Conservation (phyloP, 2,888 invertebrate species). For the Drosophila kokeensis region DNA sequence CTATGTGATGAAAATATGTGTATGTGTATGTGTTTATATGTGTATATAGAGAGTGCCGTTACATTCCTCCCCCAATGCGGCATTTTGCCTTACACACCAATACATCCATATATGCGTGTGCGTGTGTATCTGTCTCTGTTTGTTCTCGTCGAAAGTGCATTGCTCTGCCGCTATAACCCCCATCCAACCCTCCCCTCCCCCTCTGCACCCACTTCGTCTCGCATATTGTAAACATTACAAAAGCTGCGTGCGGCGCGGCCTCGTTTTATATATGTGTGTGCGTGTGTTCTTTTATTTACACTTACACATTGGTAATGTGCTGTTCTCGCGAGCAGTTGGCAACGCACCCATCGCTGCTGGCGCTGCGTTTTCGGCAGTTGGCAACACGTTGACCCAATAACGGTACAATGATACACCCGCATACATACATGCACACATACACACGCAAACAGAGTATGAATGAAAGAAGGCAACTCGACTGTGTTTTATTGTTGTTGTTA, state of each 20-base stretch:
- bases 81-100: conserved; percentile 50
- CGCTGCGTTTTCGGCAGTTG: conserved; percentile 75
- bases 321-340: conserved; percentile 63
- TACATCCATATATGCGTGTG: conserved; percentile 7
- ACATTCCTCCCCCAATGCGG: conserved; percentile 73
- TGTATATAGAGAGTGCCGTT: conserved; percentile 56
- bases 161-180: conserved; percentile 56
- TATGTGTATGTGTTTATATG: conserved; percentile 11
- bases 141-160: conserved; percentile 69
- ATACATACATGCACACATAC: conserved; percentile 23
- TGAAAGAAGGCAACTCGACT: conserved; percentile 58
- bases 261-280: conserved; percentile 54
- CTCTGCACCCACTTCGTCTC: conserved; percentile 20
- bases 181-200: not conserved
- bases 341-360: conserved; percentile 48
- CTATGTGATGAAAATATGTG: conserved; percentile 43
- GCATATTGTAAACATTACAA: conserved; percentile 73
- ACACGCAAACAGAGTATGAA: conserved; percentile 52
- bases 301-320: conserved; percentile 55
- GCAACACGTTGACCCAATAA: conserved; percentile 79
- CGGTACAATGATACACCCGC: conserved; percentile 56
- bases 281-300: conserved; percentile 53
- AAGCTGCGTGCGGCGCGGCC: conserved; percentile 72
- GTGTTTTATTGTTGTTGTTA: conserved; percentile 36
- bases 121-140: conserved; percentile 59